Percentiles rank a stretch among this genome's conserved stretches.
Evolutionary conservation across 64 coral and sea anemone species (phyloP).

Genomic region (Pocillopora damicornis): DNA sequence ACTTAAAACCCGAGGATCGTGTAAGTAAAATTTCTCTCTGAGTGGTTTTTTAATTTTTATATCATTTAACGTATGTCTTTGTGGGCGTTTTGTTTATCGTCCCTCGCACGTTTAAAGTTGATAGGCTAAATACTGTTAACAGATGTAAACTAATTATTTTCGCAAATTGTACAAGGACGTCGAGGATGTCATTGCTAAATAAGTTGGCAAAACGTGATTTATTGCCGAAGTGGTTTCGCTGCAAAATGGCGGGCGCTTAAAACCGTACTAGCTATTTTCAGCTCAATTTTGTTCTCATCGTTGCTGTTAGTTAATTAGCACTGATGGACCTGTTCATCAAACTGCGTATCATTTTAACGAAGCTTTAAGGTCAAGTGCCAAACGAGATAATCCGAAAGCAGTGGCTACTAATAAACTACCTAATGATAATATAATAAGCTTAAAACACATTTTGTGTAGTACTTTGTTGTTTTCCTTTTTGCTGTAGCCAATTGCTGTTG

Average conservation of each 20-base stretch:
- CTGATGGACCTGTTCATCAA: neutral
- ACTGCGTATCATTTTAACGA: neutral
- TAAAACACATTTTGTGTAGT: neutral
- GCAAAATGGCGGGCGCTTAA: conserved; percentile 20
- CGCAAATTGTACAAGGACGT: conserved; percentile 28
- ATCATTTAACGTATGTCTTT: neutral
- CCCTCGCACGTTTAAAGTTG: conserved; percentile 12
- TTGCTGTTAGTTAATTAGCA: neutral
- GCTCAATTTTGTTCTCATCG: neutral
- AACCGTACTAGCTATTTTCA: neutral
- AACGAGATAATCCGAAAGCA: conserved; percentile 33
- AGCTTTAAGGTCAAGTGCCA: conserved; percentile 29
- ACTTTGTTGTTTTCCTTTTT: neutral
- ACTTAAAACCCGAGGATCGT: conserved; percentile 63
- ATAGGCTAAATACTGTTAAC: conserved; percentile 52
- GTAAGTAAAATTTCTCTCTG: conserved; percentile 41
- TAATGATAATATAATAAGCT: neutral
- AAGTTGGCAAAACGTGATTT: neutral
- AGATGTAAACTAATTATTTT: conserved; percentile 52
- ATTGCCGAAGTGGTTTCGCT: neutral
- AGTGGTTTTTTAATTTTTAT: neutral
- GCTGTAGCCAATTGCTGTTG: neutral
- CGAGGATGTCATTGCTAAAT: neutral
- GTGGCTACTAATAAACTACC: neutral
- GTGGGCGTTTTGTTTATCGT: conserved; percentile 23